Base-by-base conservation (phyloP, 2,113 vertebrate genomes). In the Porphyrio hochstetteri region DNA sequence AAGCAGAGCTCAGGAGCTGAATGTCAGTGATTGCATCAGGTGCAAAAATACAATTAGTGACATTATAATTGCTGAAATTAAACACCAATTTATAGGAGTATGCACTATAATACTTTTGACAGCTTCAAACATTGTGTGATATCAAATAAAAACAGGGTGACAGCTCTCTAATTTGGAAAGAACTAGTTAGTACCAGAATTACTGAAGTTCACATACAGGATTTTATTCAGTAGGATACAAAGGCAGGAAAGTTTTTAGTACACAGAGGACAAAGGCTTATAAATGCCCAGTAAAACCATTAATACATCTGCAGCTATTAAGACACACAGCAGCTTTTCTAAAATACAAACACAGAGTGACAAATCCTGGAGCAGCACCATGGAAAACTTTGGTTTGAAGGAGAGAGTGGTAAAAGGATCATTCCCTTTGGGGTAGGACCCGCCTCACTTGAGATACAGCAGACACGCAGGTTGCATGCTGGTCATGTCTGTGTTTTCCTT, bases 11-110 rank as follows among this genome's bases (percentile, higher is more conserved):
- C 55, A 61, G 31, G n/a, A 89, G 82, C 50, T 64, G 59, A 84
- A 76, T 76, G 44, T 23, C 31, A 67, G 59, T 90, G 90, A 86
- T 78, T 52, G 55, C 76, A 90, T 70, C 75, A 75, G 88, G 68
- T 88, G 64, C 68, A 95, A 92, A 93, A 93, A 24, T 78, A 83
- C 67, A 88, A 83, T 93, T 86, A 93, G 64, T 88, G 85, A 80
- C 59, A 86, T 79, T 84, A 60, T 46, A 86, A 95, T 79, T 76
- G 87, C 67, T 91, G 89, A 85, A 87, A 94, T 84, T 92, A 92
- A 94, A 75, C 72, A 86, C 56, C 35, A 82, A 13, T 94, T 93
- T 88, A 18, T 65, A 59, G 36, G 42, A 71, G 7, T 44, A 78
- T 75, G 40, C 31, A 59, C 75, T 70, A 23, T 36, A 87, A 82